These are phyloP conservation scores for Gymnobelideus leadbeateri DNA, from an alignment of 2,113 vertebrate species.

Conservation along the genomic window DNA sequence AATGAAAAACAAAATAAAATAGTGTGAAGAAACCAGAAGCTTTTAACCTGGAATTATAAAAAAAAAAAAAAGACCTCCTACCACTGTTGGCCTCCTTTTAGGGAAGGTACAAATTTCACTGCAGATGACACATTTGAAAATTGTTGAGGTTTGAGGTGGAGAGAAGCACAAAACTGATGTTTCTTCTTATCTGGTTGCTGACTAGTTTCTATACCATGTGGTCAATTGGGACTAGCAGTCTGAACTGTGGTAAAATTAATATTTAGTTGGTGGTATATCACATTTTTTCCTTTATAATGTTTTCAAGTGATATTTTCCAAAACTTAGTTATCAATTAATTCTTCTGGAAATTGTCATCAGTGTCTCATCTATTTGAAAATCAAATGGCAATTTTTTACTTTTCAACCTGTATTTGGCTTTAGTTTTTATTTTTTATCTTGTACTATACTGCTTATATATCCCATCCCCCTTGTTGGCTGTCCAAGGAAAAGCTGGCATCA, in stretches of 20 bases:
- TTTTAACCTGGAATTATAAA: background rate
- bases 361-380: background rate
- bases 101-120: background rate
- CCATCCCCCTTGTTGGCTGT: background rate
- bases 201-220: background rate
- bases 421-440: background rate
- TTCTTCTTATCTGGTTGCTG: background rate
- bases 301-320: slow-evolving; percentile 3
- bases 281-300: slow-evolving; percentile 2
- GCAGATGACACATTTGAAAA: background rate
- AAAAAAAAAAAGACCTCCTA: background rate
- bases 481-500: background rate
- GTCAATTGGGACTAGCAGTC: background rate
- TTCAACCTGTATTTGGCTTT: background rate
- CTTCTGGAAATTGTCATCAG: background rate
- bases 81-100: background rate
- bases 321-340: background rate
- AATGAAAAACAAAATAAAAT: slow-evolving; percentile 33
- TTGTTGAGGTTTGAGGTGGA: background rate
- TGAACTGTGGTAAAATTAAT: background rate
- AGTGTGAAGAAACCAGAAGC: background rate
- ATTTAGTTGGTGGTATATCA: slow-evolving; percentile 9
- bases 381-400: background rate
- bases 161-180: background rate
- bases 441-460: background rate